These are phyloP conservation scores for Sebastes diaconus DNA, from an alignment of 2,797 vertebrate species.

Conservation along the genomic window DNA sequence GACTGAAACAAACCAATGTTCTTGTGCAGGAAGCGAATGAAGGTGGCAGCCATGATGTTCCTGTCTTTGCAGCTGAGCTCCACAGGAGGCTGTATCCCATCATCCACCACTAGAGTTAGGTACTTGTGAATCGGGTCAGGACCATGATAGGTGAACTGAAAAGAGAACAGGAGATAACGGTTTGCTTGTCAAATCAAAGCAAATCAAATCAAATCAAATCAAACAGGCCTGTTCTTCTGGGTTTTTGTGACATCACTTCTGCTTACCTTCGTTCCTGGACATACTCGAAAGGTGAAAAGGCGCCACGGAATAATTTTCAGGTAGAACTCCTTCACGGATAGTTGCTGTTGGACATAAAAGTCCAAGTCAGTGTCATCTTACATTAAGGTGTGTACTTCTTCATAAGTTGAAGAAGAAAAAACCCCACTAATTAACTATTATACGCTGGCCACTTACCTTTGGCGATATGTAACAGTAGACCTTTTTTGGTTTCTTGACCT, in stretches of 20 bases:
- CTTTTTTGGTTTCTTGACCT: constrained; percentile 99
- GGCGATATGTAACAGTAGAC: constrained; percentile 99
- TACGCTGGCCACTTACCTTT: constrained; percentile 83
- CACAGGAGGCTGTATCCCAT: constrained; percentile 97
- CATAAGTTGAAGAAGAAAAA: background rate
- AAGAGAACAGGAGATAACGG: background rate
- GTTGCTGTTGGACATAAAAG: constrained; percentile 86
- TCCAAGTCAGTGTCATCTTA: background rate
- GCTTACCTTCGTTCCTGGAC: constrained; percentile 96
- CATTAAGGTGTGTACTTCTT: background rate
- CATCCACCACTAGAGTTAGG: constrained; percentile 95
- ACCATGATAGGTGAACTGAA: constrained; percentile 95
- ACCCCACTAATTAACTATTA: background rate
- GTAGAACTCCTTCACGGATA: constrained; percentile 99
- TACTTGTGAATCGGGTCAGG: constrained; percentile 96
- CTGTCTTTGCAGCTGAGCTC: constrained; percentile 99
- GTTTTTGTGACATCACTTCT: background rate
- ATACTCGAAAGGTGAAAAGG: constrained; percentile 98
- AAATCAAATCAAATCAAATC: no score
- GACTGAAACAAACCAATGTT: constrained; percentile 90
- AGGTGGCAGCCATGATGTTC: constrained; percentile 98
- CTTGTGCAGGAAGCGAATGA: constrained; percentile 97
- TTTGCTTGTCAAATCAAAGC: background rate
- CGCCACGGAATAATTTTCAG: constrained; percentile 99
- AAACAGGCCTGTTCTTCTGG: no score